These are phyloP conservation scores for Himantopus leucocephalus DNA, from an alignment of 2,113 vertebrate species.

Conservation along the genomic window DNA sequence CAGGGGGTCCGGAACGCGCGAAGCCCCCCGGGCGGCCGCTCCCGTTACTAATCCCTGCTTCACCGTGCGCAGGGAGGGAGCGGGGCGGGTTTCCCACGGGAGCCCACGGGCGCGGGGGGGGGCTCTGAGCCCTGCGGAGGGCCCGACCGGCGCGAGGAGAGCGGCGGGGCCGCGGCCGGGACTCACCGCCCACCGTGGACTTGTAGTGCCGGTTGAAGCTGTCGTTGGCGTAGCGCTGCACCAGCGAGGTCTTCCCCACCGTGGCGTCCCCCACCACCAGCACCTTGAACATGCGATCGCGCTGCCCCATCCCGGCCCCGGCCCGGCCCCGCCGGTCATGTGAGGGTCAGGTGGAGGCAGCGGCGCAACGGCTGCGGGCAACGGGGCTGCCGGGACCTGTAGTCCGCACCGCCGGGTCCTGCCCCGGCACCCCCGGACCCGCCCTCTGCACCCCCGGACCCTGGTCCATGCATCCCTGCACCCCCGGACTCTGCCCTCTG, in stretches of 20 bases:
- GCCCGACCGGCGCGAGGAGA: too few relatives aligned
- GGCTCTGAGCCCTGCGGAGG: neutral
- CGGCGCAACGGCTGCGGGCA: neutral
- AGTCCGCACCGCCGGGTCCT: neutral
- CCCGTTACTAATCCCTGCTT: fast-evolving
- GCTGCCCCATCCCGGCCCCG: slow-evolving; percentile 62
- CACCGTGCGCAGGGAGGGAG: fast-evolving
- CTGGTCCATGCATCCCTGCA: too few relatives aligned
- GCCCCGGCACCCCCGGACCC: too few relatives aligned
- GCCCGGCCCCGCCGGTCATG: neutral
- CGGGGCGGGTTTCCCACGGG: fast-evolving
- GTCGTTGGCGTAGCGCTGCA: slow-evolving; percentile 83
- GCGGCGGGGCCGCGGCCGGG: too few relatives aligned
- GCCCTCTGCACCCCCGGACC: too few relatives aligned
- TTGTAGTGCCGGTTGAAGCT: slow-evolving; percentile 86
- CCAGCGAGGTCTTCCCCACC: slow-evolving; percentile 87
- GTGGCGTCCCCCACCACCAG: slow-evolving; percentile 83
- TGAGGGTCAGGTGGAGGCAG: neutral
- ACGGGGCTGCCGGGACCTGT: neutral
- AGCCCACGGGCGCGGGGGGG: fast-evolving
- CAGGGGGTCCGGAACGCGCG: neutral
- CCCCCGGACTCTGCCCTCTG: too few relatives aligned
- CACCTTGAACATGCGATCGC: slow-evolving; percentile 85
- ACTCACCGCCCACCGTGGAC: slow-evolving; percentile 86
- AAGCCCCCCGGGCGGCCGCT: fast-evolving